phyloP scores from a whole-genome alignment of 2,797 vertebrate genomes.

The Sorex maritimensis region DNA sequence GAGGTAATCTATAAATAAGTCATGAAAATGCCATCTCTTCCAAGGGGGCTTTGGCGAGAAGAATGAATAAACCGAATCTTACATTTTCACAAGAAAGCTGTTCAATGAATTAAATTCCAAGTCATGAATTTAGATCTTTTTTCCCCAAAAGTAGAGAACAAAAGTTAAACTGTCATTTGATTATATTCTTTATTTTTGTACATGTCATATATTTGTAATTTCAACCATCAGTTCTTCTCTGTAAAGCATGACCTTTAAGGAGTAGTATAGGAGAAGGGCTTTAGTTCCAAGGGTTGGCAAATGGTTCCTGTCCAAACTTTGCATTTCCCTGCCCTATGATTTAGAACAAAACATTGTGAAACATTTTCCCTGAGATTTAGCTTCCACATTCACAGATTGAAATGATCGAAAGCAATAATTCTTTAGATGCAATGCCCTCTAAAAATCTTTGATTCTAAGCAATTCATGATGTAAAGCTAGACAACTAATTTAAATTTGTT shows the following conservation, averaged over 20 bases:
- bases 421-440: not conserved
- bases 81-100: not conserved
- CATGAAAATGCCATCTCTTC: not conserved
- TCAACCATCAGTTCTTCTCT: not conserved
- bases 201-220: not conserved
- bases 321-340: not conserved
- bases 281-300: not conserved
- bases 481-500: slow-evolving; percentile 38
- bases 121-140: not conserved
- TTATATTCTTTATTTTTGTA: not conserved
- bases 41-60: not conserved
- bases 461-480: not conserved
- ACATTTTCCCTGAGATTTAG: not conserved
- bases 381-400: not conserved
- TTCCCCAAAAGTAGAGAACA: not conserved
- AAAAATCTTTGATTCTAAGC: slow-evolving; percentile 36
- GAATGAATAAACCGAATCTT: not conserved
- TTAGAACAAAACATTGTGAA: slow-evolving; percentile 5
- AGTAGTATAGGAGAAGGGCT: not conserved
- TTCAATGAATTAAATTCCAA: not conserved
- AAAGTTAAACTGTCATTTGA: not conserved
- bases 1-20: slow-evolving; percentile 22
- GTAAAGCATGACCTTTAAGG: not conserved
- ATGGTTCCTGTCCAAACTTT: not conserved
- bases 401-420: not conserved